Conservation (phyloP, 2,797 vertebrate species). For the Leuciscus waleckii region DNA sequence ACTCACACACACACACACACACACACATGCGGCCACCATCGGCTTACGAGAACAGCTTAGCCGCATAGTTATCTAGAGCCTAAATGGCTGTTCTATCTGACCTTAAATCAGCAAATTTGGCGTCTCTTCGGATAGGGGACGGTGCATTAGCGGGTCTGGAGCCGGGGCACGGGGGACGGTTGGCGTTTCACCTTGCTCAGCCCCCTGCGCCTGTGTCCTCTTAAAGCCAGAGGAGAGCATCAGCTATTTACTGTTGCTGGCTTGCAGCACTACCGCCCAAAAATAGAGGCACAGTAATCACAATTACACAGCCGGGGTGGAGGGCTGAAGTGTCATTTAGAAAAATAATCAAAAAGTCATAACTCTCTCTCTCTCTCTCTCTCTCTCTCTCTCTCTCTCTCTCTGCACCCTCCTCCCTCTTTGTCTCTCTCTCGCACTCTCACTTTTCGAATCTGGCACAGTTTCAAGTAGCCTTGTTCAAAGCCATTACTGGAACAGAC, state of each 20-base stretch:
- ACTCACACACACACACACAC: background rate
- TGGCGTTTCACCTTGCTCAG: slow-evolving; percentile 59
- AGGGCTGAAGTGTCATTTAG: slow-evolving; percentile 70
- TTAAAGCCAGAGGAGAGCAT: slow-evolving; percentile 54
- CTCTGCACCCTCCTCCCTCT: slow-evolving; percentile 28
- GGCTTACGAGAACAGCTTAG: background rate
- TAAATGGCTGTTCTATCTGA: slow-evolving; percentile 33
- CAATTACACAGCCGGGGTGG: slow-evolving; percentile 66
- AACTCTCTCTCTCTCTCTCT: slow-evolving; percentile 52
- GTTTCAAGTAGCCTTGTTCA: slow-evolving; percentile 62
- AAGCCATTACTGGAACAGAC: slow-evolving; percentile 52
- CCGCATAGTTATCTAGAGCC: background rate
- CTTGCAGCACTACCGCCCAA: slow-evolving; percentile 57
- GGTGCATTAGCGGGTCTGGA: slow-evolving; percentile 33
- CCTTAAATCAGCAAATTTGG: slow-evolving; percentile 32
- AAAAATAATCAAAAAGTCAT: slow-evolving; percentile 70
- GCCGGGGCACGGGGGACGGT: background rate
- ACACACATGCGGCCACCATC: background rate
- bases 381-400: slow-evolving; percentile 10
- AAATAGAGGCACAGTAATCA: slow-evolving; percentile 70
- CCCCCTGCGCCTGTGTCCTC: slow-evolving; percentile 45
- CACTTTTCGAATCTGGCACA: slow-evolving; percentile 57
- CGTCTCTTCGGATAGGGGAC: background rate
- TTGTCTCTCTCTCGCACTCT: slow-evolving; percentile 14
- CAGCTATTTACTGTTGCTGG: slow-evolving; percentile 60